These are phyloP conservation scores for Lophius americanus DNA, from an alignment of 2,797 vertebrate genomes.

Conservation along the genomic window DNA sequence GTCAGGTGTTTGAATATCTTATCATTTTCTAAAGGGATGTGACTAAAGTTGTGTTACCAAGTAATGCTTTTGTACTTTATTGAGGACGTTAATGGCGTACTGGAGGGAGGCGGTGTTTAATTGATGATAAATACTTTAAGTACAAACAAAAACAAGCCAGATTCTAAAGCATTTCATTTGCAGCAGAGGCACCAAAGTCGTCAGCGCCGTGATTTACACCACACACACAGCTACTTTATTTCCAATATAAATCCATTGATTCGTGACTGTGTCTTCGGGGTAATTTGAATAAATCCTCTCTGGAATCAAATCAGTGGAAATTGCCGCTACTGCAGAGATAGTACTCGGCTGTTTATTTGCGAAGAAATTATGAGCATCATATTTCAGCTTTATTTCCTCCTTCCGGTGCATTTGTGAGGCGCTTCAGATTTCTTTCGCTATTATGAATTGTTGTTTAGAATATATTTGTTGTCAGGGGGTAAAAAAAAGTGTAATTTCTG, in stretches of 20 bases:
- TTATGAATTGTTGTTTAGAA: neutral
- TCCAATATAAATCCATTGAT: constrained; percentile 8
- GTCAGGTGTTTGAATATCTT: too few species aligned
- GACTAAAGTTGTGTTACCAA: too few species aligned
- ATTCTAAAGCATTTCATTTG: neutral
- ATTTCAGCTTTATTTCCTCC: neutral
- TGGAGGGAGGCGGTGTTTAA: too few species aligned
- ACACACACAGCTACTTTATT: neutral
- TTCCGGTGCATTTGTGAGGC: neutral
- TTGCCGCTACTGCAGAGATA: neutral
- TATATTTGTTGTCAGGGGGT: neutral
- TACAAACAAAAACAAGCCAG: too few species aligned
- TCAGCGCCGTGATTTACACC: neutral
- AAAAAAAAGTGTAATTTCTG: neutral
- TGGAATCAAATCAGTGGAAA: neutral
- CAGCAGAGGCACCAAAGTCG: neutral
- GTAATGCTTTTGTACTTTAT: neutral
- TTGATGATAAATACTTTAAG: too few species aligned
- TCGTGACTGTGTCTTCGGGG: neutral
- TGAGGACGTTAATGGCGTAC: neutral
- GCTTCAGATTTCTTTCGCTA: too few species aligned
- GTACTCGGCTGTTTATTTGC: neutral
- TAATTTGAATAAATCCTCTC: constrained; percentile 1
- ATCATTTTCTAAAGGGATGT: too few species aligned
- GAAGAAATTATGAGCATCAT: neutral